Evolutionary conservation across 2,797 vertebrate species (phyloP), one percentile per base, ranked within the genome.

Genomic region (Erpetoichthys calabaricus): DNA sequence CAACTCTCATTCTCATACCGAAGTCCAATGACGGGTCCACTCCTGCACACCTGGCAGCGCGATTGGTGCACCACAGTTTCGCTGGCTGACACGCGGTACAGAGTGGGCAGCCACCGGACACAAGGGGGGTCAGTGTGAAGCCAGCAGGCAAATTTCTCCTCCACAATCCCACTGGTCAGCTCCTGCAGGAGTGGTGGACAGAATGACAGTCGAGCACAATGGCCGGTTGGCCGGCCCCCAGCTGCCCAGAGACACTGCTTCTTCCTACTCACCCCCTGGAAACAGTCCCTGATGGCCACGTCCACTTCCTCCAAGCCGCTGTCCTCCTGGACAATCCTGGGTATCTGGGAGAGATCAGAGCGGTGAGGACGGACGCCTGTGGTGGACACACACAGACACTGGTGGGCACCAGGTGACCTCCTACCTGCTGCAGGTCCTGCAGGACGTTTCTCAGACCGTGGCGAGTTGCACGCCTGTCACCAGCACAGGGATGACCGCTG

Each of bases 391-490:
- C 25, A 25, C 25, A 1, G 25, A 25, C 25, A 25, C 25, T 2
- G 25, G 25, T 25, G 25, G 25, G 25, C 25, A 25, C 25, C 25
- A 25, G 25, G 2, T 25, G 25, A 6, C 54, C 52, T 68, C 42
- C 74, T 78, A 92, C 89, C 85, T 90, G 82, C 63, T 82, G 87
- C 56, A 95, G 79, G 64, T 89, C 84, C 25, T 74, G 76, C 51
- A 95, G 77, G 6, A 94, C 63, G 50, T 67, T 75, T 64, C 78
- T 79, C 67, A 92, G 78, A 62, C 67, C 65, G 52, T 67, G 80
- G 42, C 47, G 70, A 61, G 77, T 88, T 63, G 92, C 69, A 1
- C 60, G 69, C 25, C 74, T 63, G 0, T 47, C 51, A 6, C 57
- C 56, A n/a, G 57, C 65, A 41, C 56, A 55, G 7, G 46, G 56